Evolutionary conservation across 2,888 invertebrate genomes (phyloP).

Genomic region (Minunthozetes semirufus): DNA sequence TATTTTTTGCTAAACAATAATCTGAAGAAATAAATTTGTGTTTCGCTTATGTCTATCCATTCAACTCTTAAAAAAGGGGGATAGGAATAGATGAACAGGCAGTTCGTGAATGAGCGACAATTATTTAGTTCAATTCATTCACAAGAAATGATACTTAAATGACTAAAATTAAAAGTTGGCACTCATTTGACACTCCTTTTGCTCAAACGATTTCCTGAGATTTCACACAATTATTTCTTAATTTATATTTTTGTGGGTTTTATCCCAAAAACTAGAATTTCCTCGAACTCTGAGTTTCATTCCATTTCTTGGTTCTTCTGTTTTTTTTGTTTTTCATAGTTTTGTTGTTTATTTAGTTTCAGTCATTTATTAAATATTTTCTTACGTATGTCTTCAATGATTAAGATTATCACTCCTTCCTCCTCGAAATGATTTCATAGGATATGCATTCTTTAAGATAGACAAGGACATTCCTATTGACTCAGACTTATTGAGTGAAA

Average conservation of each 20-base stretch:
- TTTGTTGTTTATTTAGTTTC: no score
- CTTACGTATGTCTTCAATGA: no score
- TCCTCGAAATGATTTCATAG: constrained; percentile 7
- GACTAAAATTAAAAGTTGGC: constrained; percentile 15
- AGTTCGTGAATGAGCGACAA: not conserved
- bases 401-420: not conserved
- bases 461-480: not conserved
- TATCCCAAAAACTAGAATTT: no score
- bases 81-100: no score
- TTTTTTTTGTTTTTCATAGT: no score
- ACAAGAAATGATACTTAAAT: not conserved
- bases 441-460: not conserved
- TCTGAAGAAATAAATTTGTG: not conserved
- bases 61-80: not conserved
- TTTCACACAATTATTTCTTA: not conserved
- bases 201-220: not conserved
- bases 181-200: not conserved
- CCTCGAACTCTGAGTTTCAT: no score
- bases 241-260: not conserved
- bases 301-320: no score
- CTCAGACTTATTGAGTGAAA: not conserved
- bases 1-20: not conserved
- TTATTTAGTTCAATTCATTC: not conserved
- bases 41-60: no score
- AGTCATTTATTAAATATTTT: no score